These are phyloP conservation scores for Plodia interpunctella DNA, from an alignment of 1,140 invertebrate species.

Conservation along the genomic window DNA sequence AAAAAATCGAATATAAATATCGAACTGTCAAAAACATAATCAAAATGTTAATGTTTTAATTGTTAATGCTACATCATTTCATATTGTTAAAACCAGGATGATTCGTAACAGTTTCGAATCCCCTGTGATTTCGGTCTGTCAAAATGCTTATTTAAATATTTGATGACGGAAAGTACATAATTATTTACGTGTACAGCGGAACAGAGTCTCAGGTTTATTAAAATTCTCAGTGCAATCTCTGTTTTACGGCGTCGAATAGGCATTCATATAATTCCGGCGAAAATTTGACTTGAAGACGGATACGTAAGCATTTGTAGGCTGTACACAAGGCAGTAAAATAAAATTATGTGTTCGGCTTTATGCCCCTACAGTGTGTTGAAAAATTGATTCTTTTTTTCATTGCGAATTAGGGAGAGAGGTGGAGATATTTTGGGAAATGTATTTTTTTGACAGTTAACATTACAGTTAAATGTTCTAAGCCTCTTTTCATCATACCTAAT, in stretches of 20 bases:
- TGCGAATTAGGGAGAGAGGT: not conserved
- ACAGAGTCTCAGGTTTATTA: constrained; percentile 31
- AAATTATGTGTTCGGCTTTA: constrained; percentile 23
- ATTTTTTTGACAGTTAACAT: too few relatives aligned
- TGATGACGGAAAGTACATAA: constrained; percentile 3
- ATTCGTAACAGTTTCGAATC: not conserved
- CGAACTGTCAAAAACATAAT: too few relatives aligned
- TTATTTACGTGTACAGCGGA: constrained; percentile 11
- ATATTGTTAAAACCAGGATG: not conserved
- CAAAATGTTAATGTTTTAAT: too few relatives aligned
- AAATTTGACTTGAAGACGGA: constrained; percentile 28
- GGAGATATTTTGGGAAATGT: too few relatives aligned
- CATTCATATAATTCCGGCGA: constrained; percentile 29
- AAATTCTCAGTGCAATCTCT: constrained; percentile 41
- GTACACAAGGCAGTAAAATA: constrained; percentile 22
- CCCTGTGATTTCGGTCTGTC: not conserved
- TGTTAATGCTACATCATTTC: not conserved
- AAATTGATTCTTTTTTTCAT: constrained; percentile 7
- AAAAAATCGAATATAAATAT: too few relatives aligned
- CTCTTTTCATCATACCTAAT: too few relatives aligned
- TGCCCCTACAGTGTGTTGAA: not conserved
- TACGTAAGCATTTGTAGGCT: constrained; percentile 27
- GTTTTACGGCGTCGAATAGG: constrained; percentile 34
- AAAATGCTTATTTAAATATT: constrained; percentile 12
- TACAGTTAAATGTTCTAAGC: too few relatives aligned